phyloP scores from a whole-genome alignment of 2,888 invertebrate genomes.

The Caenorhabditis sp. region DNA sequence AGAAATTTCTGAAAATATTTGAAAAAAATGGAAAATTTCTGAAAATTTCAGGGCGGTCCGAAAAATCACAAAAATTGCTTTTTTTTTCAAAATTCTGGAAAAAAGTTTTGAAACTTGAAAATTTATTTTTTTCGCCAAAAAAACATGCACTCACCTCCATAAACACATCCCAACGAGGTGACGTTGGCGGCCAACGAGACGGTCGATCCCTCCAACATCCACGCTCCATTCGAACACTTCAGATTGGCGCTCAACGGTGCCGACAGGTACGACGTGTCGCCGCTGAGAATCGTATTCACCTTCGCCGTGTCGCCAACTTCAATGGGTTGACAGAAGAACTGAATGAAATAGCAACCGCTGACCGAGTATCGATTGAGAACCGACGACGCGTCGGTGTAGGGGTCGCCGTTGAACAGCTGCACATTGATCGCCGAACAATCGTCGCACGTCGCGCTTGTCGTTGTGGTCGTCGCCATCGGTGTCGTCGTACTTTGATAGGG shows the following conservation, averaged over 20 bases:
- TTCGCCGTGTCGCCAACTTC: conserved; percentile 46
- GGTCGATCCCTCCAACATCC: conserved; percentile 25
- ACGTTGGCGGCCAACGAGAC: conserved; percentile 19
- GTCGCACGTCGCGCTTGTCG: conserved; percentile 31
- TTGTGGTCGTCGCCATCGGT: conserved; percentile 9
- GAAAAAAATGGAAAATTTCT: too few species aligned
- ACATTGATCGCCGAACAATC: conserved; percentile 43
- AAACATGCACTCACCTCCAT: conserved; percentile 22
- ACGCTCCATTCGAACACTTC: conserved; percentile 41
- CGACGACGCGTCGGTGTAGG: conserved; percentile 47
- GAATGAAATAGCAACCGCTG: conserved; percentile 43
- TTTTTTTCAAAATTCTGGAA: too few species aligned
- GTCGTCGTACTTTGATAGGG: conserved; percentile 7
- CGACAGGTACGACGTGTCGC: conserved; percentile 17
- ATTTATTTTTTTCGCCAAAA: too few species aligned
- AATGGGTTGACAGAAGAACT: conserved; percentile 48
- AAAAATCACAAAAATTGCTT: too few species aligned
- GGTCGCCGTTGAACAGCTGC: conserved; percentile 41
- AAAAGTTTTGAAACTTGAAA: too few species aligned
- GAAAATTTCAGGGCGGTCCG: too few species aligned
- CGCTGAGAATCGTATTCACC: conserved; percentile 47
- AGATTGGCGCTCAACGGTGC: conserved; percentile 33
- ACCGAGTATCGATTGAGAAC: conserved; percentile 50
- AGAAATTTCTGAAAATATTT: too few species aligned
- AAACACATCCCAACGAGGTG: conserved; percentile 45